Percentiles rank a stretch among this genome's conserved stretches.
Conservation (phyloP, 1,140 invertebrate species). For the Drosophila pseudoananassae region DNA sequence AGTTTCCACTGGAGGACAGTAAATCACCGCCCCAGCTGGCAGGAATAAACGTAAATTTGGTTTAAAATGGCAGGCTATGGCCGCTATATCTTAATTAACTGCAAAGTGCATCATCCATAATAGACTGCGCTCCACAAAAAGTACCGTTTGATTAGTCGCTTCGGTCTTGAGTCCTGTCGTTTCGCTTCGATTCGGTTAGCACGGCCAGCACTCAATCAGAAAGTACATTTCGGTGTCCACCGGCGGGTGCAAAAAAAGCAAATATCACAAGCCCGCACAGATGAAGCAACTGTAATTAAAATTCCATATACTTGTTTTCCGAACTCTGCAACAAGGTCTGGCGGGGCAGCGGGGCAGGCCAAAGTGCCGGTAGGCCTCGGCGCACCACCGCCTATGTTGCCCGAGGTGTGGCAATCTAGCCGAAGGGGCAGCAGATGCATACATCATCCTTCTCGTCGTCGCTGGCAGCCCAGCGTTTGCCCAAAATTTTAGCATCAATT, state of each 20-base stretch:
- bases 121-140: slow-evolving; percentile 18
- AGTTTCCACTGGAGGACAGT: no score
- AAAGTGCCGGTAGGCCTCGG: slow-evolving; percentile 26
- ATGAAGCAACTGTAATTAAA: slow-evolving; percentile 82
- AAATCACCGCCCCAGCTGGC: no score
- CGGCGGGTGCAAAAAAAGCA: slow-evolving; percentile 57
- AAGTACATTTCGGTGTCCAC: slow-evolving; percentile 73
- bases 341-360: slow-evolving; percentile 24
- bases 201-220: slow-evolving; percentile 73
- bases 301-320: slow-evolving; percentile 83
- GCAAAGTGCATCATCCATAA: no score
- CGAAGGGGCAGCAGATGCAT: slow-evolving; percentile 41
- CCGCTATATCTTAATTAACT: neutral
- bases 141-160: slow-evolving; percentile 2
- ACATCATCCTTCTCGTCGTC: slow-evolving; percentile 55
- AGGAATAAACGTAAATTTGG: no score
- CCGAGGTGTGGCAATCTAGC: slow-evolving; percentile 5
- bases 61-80: neutral
- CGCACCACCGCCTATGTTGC: slow-evolving; percentile 20
- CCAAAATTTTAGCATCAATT: slow-evolving; percentile 81
- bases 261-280: slow-evolving; percentile 39
- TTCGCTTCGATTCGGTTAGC: neutral
- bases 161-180: neutral
- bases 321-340: slow-evolving; percentile 50
- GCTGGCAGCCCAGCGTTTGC: slow-evolving; percentile 64